Evolutionary conservation across 2,888 invertebrate species (phyloP), one percentile per base, ranked within the genome.

Genomic region (Byasa hedistus): DNA sequence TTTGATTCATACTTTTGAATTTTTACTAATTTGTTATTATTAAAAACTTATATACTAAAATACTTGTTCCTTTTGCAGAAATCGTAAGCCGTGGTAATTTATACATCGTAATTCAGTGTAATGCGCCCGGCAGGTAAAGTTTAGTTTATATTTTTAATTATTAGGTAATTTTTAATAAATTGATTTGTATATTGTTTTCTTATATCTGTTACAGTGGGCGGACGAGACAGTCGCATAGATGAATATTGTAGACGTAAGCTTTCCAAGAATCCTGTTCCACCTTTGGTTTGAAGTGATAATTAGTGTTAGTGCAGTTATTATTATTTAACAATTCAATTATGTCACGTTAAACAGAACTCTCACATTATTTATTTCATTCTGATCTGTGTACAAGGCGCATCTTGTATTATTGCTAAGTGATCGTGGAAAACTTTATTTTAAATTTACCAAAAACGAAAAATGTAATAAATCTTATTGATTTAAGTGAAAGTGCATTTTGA

Each of bases 401-500:
- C 86, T 87, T 89, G 85, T 85, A 86, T 73, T 85, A 84, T 77
- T 78, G 84, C 86, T 90, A 89, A 88, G 89, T 89, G 87, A 89
- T 81, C 88, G 89, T 87, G 82, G 39, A 87, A 86, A 85, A 82
- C 79, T 85, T 87, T 87, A 87, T 87, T 88, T 89, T 87, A 89
- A 87, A 87, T 88, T 89, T 89, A 89, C 91, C 91, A 91, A 91
- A 91, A 91, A 90, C 87, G 84, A 87, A 86, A 86, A 87, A 89
- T 90, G 89, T 90, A 90, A 89, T 90, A 90, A 90, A 90, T 87
- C 86, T 81, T 89, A 86, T 39, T 79, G 81, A 83, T 84, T 22
- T 86, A 88, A 87, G 84, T 84, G 77, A 79, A 67, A 64, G 19
- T 24, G 57, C 61, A 23, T 73, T 66, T 68, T 67, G 10, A 59